Base-by-base conservation (phyloP, 2,888 invertebrate species). In the Napeogenes sylphis region DNA sequence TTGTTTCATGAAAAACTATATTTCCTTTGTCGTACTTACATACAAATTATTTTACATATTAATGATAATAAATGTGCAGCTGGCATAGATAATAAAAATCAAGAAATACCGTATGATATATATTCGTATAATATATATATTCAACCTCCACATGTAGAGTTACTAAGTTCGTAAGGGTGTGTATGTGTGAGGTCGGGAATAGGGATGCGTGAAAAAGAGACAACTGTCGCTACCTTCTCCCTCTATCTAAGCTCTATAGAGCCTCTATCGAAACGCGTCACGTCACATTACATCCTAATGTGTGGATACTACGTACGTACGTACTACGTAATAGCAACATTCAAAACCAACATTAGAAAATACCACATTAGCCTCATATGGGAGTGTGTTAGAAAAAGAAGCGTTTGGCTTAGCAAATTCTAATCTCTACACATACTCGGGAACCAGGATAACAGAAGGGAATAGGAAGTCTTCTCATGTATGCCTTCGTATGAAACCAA, bases 361-460 rank as follows among this genome's bases (percentile, higher is more conserved):
- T 51, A 72, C 71, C 75, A 76, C 79, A 75, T 77, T 76, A 78
- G 77, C 61, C 70, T 70, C 81, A 75, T 77, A 77, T 77, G 79
- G 38, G 62, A 70, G 69, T 75, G 76, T 81, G 79, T 89, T 87
- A 88, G 86, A 89, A 88, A 85, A 88, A 85, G 75, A 77, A 80
- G 78, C 85, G 81, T 88, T 88, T 84, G 87, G 87, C 84, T 90
- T 84, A 89, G 90, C 82, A 90, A 90, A 87, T 90, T 90, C 90
- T 90, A 90, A 90, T 90, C 90, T 90, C 86, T 84, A 81, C 90
- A 90, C 90, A 90, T 90, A 90, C 89, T 90, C 87, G 73, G 77
- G 75, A 83, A 90, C 89, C 80, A 89, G 87, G 89, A 75, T 69
- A 74, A 68, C 85, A 90, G 83, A 75, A 84, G 64, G 66, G 62